A percentile compares a stretch with the other conserved stretches of the same genome.
These are phyloP conservation scores for Cylindroiulus punctatus DNA, from an alignment of 2,888 invertebrate genomes.

Conservation along the genomic window DNA sequence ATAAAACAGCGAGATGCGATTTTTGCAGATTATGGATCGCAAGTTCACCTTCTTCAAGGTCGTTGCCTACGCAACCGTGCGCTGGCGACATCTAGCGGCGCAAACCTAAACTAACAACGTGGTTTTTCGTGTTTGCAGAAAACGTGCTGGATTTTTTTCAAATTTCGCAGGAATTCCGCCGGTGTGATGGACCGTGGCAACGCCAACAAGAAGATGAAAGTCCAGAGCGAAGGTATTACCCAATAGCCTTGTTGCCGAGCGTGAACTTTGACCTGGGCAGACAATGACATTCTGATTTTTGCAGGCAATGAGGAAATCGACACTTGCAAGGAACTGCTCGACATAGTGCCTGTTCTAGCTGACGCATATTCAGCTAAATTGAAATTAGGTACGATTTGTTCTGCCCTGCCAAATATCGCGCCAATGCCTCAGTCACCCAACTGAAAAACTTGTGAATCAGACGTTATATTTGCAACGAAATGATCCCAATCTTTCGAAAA, in stretches of 20 bases:
- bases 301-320: neutral
- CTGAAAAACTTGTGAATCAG: too few species aligned
- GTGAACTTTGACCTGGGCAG: neutral
- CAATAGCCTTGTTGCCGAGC: neutral
- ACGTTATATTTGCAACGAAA: too few species aligned
- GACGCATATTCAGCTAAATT: neutral
- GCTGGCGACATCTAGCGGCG: neutral
- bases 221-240: neutral
- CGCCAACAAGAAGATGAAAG: neutral
- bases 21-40: neutral
- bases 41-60: neutral
- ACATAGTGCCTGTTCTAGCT: neutral
- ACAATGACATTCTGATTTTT: neutral
- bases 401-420: too few species aligned
- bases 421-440: too few species aligned
- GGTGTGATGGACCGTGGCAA: neutral
- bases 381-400: neutral
- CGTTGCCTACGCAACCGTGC: neutral
- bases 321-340: neutral
- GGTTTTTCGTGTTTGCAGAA: neutral
- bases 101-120: neutral
- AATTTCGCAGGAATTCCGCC: too few species aligned
- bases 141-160: neutral
- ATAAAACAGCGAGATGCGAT: neutral
- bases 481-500: too few species aligned